Evolutionary conservation across 1,140 invertebrate species (phyloP).

Genomic region (Aphaenogaster floridana): DNA sequence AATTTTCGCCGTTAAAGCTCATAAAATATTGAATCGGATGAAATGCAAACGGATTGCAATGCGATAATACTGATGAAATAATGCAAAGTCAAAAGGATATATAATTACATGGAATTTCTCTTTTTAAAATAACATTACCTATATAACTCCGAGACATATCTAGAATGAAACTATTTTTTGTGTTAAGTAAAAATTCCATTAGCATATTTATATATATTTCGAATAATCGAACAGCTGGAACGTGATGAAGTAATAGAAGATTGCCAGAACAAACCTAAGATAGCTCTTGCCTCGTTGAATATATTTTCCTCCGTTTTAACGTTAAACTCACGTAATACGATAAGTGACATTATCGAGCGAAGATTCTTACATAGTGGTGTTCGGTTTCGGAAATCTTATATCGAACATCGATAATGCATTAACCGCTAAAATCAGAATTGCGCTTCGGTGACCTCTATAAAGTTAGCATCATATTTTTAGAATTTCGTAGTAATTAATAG

Average conservation of each 20-base stretch:
- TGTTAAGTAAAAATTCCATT: background rate
- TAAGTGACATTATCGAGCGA: conserved; percentile 61
- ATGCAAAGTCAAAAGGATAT: background rate
- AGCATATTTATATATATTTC: background rate
- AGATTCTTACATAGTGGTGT: conserved; percentile 48
- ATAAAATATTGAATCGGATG: conserved; percentile 29
- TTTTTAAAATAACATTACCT: background rate
- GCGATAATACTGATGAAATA: background rate
- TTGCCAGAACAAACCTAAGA: conserved; percentile 26
- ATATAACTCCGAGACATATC: background rate
- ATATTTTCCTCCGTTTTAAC: conserved; percentile 81
- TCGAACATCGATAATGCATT: conserved; percentile 71
- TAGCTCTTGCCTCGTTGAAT: conserved; percentile 58
- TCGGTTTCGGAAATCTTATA: conserved; percentile 63
- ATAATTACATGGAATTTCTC: background rate
- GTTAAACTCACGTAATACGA: conserved; percentile 82
- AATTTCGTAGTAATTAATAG: conserved; percentile 15
- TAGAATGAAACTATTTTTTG: background rate
- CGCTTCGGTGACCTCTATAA: background rate
- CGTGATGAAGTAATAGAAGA: conserved; percentile 42
- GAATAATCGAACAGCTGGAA: conserved; percentile 8
- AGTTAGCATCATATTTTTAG: background rate
- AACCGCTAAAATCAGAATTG: conserved; percentile 52
- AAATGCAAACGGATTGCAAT: background rate
- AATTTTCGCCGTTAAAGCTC: conserved; percentile 18